Base-by-base conservation (phyloP, 2,113 vertebrate species). In the Ophthalmolycus amberensis region DNA sequence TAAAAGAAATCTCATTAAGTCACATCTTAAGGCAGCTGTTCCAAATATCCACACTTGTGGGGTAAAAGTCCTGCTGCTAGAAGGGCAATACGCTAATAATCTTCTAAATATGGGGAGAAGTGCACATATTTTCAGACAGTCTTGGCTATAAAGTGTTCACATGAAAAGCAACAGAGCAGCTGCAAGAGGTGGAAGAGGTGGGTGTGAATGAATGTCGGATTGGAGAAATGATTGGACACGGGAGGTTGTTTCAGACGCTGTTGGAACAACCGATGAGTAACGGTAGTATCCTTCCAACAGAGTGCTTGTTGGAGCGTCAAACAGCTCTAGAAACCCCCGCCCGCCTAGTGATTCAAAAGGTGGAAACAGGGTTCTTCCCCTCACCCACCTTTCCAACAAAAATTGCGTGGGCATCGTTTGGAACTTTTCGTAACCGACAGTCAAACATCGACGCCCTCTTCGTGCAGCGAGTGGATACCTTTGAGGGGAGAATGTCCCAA, bases 1-100 rank as follows among this genome's bases (percentile, higher is more conserved):
- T 10, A 52, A 75, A 15, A 15, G 9, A 50, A 52, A 75, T 6
- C 9, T 68, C 40, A n/a, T 64, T 18, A 16, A 29, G 16, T 67
- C 63, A 67, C 37, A 66, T 27, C 10, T 56, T 29, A 32, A 32
- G 18, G 38, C 64, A 68, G 62, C 62, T 56, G 72, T 14, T 63
- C 40, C 6, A 1, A 32, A 46, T 9, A 22, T 62, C 20, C 44
- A 50, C 29, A 16, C 58, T 62, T 14, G 6, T 10, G 5, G 29
- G 44, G 32, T 37, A n/a, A 22, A 48, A 72, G 44, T 37, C 69
- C 20, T 38, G 16, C 27, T 5, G 46, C 58, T 27, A 20, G 27
- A 44, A 44, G 16, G 25, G 3, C 25, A 3, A 40, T n/a, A 16
- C 1, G 2, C 6, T 15, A 65, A 66, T 25, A 66, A 66, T 73